phyloP scores from a whole-genome alignment of 2,113 vertebrate species.

The Caranx ignobilis region DNA sequence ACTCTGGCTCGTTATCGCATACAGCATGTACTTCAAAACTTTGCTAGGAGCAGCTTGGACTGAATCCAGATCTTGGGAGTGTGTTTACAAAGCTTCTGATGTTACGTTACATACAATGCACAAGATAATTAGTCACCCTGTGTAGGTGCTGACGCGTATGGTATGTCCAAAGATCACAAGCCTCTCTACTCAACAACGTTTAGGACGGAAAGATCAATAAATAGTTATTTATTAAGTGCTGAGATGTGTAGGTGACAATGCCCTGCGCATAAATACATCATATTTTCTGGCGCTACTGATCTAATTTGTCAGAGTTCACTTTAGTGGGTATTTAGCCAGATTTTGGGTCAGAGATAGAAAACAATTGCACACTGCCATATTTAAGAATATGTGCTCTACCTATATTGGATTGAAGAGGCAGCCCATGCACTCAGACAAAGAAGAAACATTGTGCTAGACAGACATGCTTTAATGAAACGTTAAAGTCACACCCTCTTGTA shows the following conservation, averaged over 20 bases:
- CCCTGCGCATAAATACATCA: neutral
- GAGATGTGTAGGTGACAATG: neutral
- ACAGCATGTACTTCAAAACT: neutral
- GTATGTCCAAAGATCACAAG: constrained; percentile 32
- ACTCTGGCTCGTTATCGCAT: neutral
- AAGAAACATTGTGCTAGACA: neutral
- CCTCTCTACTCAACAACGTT: neutral
- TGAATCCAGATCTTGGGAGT: neutral
- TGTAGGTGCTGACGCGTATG: neutral
- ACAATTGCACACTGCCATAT: neutral
- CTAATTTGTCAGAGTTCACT: neutral
- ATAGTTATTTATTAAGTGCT: neutral
- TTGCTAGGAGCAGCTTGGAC: neutral
- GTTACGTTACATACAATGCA: too few relatives aligned
- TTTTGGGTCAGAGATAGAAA: neutral
- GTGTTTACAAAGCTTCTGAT: neutral
- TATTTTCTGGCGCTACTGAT: neutral
- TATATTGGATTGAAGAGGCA: neutral
- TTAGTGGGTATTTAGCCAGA: neutral
- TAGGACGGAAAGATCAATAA: neutral
- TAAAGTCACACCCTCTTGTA: neutral
- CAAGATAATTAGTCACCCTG: neutral
- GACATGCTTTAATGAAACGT: neutral
- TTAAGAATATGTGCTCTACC: neutral
- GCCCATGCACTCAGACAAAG: too few relatives aligned